Conservation (phyloP, 2,888 invertebrate genomes). For the Rambutsinella grinnellia region DNA sequence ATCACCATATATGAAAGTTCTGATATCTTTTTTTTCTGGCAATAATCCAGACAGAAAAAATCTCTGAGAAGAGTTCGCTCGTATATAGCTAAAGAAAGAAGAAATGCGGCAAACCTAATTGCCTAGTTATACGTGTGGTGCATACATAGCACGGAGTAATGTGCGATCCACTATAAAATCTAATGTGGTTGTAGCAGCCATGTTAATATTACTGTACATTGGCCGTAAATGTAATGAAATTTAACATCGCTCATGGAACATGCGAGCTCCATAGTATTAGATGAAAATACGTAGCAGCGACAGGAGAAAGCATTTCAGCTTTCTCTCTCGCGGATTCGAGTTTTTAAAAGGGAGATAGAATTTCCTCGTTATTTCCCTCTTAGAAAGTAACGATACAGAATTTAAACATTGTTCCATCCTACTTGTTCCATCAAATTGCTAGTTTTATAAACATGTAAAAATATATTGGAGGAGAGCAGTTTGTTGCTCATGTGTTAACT, state of each 20-base stretch:
- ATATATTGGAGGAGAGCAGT: not conserved
- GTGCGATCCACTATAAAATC: constrained; percentile 47
- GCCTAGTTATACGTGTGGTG: constrained; percentile 59
- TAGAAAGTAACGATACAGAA: not conserved
- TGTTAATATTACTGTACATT: not conserved
- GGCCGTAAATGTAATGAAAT: constrained; percentile 38
- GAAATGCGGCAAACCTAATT: constrained; percentile 58
- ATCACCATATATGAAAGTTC: not conserved
- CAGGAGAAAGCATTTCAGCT: too few species aligned
- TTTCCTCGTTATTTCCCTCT: not conserved
- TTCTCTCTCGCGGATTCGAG: not conserved
- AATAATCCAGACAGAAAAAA: constrained; percentile 51
- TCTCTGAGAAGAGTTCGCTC: constrained; percentile 44
- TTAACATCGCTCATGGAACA: constrained; percentile 45
- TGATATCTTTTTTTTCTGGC: constrained; percentile 44
- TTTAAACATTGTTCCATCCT: not conserved
- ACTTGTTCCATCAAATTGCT: not conserved
- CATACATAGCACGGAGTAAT: constrained; percentile 51
- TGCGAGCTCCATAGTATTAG: not conserved
- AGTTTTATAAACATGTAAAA: not conserved
- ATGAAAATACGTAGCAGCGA: not conserved
- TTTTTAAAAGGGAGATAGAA: not conserved
- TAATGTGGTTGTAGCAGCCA: constrained; percentile 31
- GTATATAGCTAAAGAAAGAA: constrained; percentile 21
- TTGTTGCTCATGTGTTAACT: not conserved